Percentiles rank a stretch among this genome's conserved stretches.
These are phyloP conservation scores for Sylvietta virens DNA, from an alignment of 2,113 vertebrate genomes.

Conservation along the genomic window DNA sequence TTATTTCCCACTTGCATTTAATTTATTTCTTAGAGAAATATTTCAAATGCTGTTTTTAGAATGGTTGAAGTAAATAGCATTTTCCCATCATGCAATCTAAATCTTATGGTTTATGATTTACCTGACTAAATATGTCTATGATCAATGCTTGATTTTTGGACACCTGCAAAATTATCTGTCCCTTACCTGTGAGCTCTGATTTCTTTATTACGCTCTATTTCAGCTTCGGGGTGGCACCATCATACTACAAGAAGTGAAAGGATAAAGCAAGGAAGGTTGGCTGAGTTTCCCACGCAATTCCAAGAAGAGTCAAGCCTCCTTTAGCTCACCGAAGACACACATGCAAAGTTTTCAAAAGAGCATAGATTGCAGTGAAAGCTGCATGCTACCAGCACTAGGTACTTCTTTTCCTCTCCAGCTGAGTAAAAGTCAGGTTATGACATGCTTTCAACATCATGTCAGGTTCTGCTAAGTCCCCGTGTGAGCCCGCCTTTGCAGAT, in stretches of 20 bases:
- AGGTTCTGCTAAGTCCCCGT: background rate
- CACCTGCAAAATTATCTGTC: background rate
- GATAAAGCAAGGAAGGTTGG: background rate
- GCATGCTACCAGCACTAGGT: background rate
- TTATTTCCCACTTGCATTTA: background rate
- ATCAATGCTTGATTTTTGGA: background rate
- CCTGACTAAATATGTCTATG: background rate
- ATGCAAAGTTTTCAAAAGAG: background rate
- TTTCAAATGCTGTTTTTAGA: background rate
- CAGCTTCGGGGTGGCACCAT: background rate
- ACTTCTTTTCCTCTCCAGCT: background rate
- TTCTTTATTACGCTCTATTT: background rate
- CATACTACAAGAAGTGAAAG: background rate
- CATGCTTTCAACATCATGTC: background rate
- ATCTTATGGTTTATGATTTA: background rate
- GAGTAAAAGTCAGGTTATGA: background rate
- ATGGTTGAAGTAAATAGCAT: background rate
- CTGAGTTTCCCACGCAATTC: background rate
- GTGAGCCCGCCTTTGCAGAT: background rate
- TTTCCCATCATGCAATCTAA: background rate
- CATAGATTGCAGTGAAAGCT: background rate
- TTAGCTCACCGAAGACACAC: background rate
- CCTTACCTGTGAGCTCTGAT: background rate
- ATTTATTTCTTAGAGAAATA: background rate
- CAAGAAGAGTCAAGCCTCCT: background rate